Percentiles rank a stretch among this genome's conserved stretches.
Conservation (phyloP, 2,888 invertebrate species). For the Hylaea fasciaria region DNA sequence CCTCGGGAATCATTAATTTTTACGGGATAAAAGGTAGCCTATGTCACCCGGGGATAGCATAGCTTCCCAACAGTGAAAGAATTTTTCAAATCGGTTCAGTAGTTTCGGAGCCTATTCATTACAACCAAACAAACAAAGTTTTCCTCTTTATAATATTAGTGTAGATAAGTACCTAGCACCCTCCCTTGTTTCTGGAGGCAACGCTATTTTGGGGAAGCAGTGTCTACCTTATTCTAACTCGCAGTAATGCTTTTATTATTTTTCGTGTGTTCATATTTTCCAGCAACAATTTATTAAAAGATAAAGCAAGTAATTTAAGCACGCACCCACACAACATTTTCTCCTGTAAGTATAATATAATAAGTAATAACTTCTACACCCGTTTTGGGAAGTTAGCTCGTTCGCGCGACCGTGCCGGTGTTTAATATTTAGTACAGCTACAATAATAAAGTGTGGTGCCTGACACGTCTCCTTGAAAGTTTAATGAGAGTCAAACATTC, state of each 20-base stretch:
- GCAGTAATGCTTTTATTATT: not conserved
- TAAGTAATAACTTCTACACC: slow-evolving; percentile 27
- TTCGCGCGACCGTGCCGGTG: slow-evolving; percentile 7
- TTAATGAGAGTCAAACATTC: not conserved
- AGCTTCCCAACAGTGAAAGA: too few relatives aligned
- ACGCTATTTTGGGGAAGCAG: too few relatives aligned
- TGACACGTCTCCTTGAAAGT: not conserved
- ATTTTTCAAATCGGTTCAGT: too few relatives aligned
- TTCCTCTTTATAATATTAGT: too few relatives aligned
- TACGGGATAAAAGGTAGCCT: too few relatives aligned
- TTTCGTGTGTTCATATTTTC: not conserved
- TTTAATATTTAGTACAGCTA: slow-evolving; percentile 12
- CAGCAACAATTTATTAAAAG: not conserved
- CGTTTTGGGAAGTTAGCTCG: slow-evolving; percentile 19
- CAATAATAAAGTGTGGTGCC: slow-evolving; percentile 5
- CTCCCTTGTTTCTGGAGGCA: too few relatives aligned
- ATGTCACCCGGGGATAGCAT: too few relatives aligned
- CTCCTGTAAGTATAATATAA: not conserved
- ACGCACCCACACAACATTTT: slow-evolving; percentile 12
- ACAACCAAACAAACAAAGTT: too few relatives aligned
- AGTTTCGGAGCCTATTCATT: too few relatives aligned
- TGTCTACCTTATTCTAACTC: too few relatives aligned
- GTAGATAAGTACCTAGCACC: too few relatives aligned
- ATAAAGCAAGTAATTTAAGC: slow-evolving; percentile 2
- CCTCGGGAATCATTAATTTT: too few relatives aligned